Evolutionary conservation across 2,888 invertebrate species (phyloP).

Genomic region (Cylindroiulus punctatus): DNA sequence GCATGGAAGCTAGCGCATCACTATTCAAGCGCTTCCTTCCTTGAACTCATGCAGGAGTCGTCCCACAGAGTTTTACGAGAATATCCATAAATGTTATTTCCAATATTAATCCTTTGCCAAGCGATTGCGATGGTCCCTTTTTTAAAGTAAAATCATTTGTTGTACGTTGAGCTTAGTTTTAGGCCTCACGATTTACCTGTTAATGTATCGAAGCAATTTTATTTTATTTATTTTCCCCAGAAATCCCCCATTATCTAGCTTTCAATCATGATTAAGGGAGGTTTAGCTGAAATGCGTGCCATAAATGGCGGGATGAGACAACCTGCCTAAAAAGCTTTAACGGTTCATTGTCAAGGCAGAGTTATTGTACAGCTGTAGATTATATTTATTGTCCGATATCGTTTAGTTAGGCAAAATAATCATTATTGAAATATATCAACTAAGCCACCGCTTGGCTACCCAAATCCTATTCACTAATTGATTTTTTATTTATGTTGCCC

Average conservation of each 20-base stretch:
- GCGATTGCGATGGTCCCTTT: neutral
- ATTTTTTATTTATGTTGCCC: constrained; percentile 34
- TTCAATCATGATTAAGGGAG: constrained; percentile 7
- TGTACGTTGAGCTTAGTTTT: constrained; percentile 28
- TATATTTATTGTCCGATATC: constrained; percentile 39
- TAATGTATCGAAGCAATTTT: neutral
- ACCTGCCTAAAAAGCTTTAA: neutral
- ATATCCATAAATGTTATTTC: neutral
- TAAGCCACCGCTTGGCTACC: neutral
- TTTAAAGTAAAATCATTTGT: neutral
- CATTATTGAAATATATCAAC: neutral
- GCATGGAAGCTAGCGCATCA: neutral
- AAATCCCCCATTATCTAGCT: constrained; percentile 21
- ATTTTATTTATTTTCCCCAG: constrained; percentile 12
- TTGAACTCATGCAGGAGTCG: neutral
- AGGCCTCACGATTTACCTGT: neutral
- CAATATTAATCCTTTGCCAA: neutral
- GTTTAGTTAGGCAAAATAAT: constrained; percentile 1
- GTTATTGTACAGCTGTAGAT: constrained; percentile 47
- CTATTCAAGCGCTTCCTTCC: neutral
- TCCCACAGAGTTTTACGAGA: constrained; percentile 10
- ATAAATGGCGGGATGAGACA: neutral
- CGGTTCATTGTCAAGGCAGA: neutral
- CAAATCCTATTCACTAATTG: constrained; percentile 26
- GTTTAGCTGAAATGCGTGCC: neutral